These are phyloP conservation scores for Yponomeuta sedellus DNA, from an alignment of 2,888 invertebrate genomes.

Conservation along the genomic window DNA sequence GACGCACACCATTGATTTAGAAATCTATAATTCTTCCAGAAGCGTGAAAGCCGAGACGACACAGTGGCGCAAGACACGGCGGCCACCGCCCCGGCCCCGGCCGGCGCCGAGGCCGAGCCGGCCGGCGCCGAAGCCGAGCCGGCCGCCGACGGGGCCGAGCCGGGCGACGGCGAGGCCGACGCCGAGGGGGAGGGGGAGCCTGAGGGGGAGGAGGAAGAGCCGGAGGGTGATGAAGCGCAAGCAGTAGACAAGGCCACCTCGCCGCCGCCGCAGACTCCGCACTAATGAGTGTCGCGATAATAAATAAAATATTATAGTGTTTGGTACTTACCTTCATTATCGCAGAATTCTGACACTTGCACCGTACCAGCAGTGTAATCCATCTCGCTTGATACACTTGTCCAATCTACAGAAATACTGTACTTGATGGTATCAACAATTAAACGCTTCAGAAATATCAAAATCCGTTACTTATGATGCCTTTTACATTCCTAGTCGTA, in stretches of 20 bases:
- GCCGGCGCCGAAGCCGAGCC: conserved; percentile 14
- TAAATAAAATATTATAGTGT: too few species aligned
- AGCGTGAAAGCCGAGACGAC: conserved; percentile 56
- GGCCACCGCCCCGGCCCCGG: conserved; percentile 15
- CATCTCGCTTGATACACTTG: neutral
- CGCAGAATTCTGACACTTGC: neutral
- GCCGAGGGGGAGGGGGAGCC: conserved; percentile 38
- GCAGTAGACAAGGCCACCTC: conserved; percentile 71
- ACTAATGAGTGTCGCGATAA: conserved; percentile 20
- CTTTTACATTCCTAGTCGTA: too few species aligned
- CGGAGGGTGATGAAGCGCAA: conserved; percentile 30
- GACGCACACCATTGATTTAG: too few species aligned
- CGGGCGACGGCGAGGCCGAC: conserved; percentile 29
- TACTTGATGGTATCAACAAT: too few species aligned
- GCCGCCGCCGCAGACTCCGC: conserved; percentile 54
- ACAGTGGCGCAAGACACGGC: conserved; percentile 29
- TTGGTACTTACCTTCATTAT: too few species aligned
- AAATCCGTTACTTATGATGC: too few species aligned
- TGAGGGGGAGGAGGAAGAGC: conserved; percentile 35
- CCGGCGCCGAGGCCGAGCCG: conserved; percentile 17
- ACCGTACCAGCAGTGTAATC: neutral
- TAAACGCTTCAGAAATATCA: too few species aligned
- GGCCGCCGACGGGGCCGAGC: conserved; percentile 25
- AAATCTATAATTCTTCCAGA: conserved; percentile 33
- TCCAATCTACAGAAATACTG: neutral